A percentile compares a stretch with the other conserved stretches of the same genome.
Evolutionary conservation across 1,140 invertebrate genomes (phyloP).

Genomic region (Drosophila neocordata): DNA sequence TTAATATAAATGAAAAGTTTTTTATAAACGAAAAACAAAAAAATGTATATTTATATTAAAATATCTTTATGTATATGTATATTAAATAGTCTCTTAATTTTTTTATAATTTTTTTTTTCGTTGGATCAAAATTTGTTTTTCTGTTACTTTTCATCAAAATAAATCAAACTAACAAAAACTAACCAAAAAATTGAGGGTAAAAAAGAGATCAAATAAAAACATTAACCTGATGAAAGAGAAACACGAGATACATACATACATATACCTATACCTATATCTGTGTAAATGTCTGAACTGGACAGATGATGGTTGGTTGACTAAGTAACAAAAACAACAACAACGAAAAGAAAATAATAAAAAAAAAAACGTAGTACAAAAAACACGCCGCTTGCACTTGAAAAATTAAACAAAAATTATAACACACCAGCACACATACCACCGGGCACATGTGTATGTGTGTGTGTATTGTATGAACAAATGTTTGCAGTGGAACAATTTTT

Average conservation of each 20-base stretch:
- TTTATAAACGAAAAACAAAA: too few species aligned
- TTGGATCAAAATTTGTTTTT: background rate
- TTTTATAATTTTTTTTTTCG: background rate
- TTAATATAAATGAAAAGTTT: too few species aligned
- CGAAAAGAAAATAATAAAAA: background rate
- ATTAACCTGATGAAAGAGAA: background rate
- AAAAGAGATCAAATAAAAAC: background rate
- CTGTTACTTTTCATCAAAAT: background rate
- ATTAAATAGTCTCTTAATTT: background rate
- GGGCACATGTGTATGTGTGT: background rate
- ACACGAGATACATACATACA: conserved; percentile 16
- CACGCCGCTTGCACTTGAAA: conserved; percentile 12
- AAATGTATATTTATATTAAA: too few species aligned
- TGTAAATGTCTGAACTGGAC: conserved; percentile 8
- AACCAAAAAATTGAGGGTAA: background rate
- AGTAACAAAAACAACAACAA: background rate
- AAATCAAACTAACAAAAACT: background rate
- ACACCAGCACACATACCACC: background rate
- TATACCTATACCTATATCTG: background rate
- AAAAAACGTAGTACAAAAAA: background rate
- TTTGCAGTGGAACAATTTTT: conserved; percentile 15
- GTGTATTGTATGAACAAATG: conserved; percentile 4
- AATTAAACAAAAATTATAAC: conserved; percentile 17
- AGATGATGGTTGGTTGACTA: background rate
- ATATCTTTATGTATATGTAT: too few species aligned